Conservation (phyloP, 92 coral and sea anemone species). For the Umimayanthus kanabou region DNA sequence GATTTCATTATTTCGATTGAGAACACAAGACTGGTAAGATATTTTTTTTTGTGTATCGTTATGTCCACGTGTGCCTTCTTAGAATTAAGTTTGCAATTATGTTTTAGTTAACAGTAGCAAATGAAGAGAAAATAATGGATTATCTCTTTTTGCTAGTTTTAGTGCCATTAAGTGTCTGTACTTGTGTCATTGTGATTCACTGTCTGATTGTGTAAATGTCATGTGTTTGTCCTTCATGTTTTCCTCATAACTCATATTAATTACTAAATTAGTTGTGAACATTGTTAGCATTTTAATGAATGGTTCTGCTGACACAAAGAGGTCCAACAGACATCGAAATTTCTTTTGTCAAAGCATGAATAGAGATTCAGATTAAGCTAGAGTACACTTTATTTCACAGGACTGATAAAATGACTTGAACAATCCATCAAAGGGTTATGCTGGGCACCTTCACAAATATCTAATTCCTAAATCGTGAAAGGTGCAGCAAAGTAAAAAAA, state of each 20-base stretch:
- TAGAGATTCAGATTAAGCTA: neutral
- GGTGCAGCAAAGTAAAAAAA: no score
- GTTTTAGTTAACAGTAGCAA: neutral
- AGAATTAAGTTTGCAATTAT: neutral
- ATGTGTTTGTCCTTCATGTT: no score
- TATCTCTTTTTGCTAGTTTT: neutral
- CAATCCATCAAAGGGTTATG: no score
- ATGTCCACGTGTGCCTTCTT: slow-evolving; percentile 25
- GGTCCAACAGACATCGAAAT: neutral
- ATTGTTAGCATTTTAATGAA: no score
- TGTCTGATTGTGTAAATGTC: no score
- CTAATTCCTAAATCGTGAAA: no score
- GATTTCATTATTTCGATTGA: slow-evolving; percentile 98
- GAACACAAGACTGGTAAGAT: slow-evolving; percentile 95
- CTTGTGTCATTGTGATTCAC: neutral
- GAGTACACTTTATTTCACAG: no score
- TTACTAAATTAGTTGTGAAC: no score
- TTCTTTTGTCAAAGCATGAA: neutral
- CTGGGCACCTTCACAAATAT: no score
- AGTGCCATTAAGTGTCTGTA: neutral
- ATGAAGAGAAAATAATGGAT: neutral
- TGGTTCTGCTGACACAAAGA: neutral
- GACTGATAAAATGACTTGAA: no score
- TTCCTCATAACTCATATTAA: no score
- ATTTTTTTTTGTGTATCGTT: neutral